Evolutionary conservation across 2,797 vertebrate genomes (phyloP), one percentile per base, ranked within the genome.

Genomic region (Sebastes flavidus): DNA sequence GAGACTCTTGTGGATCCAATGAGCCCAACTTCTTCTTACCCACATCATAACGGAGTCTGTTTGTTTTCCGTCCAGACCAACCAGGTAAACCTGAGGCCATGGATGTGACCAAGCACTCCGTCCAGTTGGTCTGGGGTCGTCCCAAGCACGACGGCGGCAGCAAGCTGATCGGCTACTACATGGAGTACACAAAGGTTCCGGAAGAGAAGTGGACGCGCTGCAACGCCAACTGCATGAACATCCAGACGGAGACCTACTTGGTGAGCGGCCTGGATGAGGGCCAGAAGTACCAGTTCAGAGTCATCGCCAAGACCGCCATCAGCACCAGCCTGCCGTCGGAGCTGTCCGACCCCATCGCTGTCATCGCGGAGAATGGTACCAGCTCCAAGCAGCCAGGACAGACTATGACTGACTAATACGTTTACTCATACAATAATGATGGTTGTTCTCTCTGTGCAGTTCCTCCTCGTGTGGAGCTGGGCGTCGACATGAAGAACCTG

Each of bases 21-120:
- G 42, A 46, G 42, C 42, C 42, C 42, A 46, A 18, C 6, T 42
- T 42, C 38, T 42, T 42, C 38, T 42, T 42, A 42, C 38, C 38
- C 38, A 42, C 52, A 13, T 6, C 4, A 24, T 75, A 18, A 71
- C 22, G 63, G 9, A 72, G 27, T 27, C 16, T 29, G 9, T 49
- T 59, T 78, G 8, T 79, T 22, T 69, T 69, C 13, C 13, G 16
- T 68, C 4, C 84, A 95, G 94, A 95, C 93, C 96, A 96, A 79
- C 99, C 99, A 85, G 98, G 99, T 77, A 99, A 99, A 96, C 98
- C 99, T 24, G 98, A 99, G 94, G 95, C 97, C 81, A 97, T 98
- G 94, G 99, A 99, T 89, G 96, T 99, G 78, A 97, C 97, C 76
- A 99, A 95, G 89, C 96, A 67, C 91, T 95, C 96, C 0, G 98